Evolutionary conservation across 2,888 invertebrate species (phyloP).

Genomic region (Patella caerulea): DNA sequence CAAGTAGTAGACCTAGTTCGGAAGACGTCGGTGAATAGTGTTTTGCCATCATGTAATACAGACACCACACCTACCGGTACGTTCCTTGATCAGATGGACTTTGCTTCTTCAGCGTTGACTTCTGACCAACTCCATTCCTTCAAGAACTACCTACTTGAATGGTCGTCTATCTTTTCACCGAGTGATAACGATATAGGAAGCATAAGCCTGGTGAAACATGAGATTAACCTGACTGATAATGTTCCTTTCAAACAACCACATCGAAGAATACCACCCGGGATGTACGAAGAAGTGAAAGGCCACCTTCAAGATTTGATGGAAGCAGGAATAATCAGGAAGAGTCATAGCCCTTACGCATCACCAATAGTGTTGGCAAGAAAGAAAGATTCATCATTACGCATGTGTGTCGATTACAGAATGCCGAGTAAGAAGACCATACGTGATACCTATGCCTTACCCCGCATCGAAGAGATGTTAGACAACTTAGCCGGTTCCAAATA

Average conservation of each 20-base stretch:
- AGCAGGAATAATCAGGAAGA: conserved; percentile 20
- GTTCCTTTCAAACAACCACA: no score
- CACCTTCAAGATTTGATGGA: conserved; percentile 32
- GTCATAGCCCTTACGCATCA: conserved; percentile 17
- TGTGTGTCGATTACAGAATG: not conserved
- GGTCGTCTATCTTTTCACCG: not conserved
- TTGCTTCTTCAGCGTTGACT: not conserved
- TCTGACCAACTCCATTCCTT: not conserved
- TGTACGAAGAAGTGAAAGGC: conserved; percentile 29
- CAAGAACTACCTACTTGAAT: not conserved
- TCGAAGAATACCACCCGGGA: conserved; percentile 12
- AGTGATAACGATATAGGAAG: conserved; percentile 4
- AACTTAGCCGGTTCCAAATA: not conserved
- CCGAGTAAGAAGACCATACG: not conserved
- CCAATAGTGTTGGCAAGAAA: not conserved
- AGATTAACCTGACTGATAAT: no score
- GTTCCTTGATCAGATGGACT: not conserved
- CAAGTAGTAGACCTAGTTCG: not conserved
- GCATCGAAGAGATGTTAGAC: not conserved
- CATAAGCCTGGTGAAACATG: no score
- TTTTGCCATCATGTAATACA: no score
- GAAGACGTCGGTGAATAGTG: no score
- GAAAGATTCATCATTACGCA: not conserved
- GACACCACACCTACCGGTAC: no score
- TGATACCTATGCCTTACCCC: no score